Conservation (phyloP, 2,888 invertebrate genomes). For the Microctonus aethiopoides region DNA sequence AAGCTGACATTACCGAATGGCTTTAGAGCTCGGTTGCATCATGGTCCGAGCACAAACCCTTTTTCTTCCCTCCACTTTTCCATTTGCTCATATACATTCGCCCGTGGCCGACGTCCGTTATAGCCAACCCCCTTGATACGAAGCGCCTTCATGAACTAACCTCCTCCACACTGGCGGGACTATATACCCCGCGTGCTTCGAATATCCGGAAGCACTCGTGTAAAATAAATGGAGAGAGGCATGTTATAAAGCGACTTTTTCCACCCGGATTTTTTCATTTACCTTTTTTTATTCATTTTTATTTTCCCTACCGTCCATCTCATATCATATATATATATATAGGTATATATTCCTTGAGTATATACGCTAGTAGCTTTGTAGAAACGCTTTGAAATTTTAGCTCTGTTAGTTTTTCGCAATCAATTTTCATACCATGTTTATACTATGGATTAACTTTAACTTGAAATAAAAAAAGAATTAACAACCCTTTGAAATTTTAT, state of each 20-base stretch:
- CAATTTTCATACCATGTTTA: conserved; percentile 5
- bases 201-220: conserved; percentile 62
- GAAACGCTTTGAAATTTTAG: conserved; percentile 1
- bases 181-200: conserved; percentile 55
- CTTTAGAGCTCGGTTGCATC: conserved; percentile 19
- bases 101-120: conserved; percentile 7
- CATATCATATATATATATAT: not conserved
- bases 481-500: not conserved
- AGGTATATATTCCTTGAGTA: conserved; percentile 3
- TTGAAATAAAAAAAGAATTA: not conserved
- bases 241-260: conserved; percentile 26
- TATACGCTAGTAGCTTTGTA: not conserved
- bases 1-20: conserved; percentile 15
- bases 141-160: conserved; percentile 54
- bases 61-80: conserved; percentile 31
- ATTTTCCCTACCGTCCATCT: conserved; percentile 42
- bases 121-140: conserved; percentile 13
- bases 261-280: conserved; percentile 24
- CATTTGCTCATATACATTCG: conserved; percentile 27
- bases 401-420: not conserved
- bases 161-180: conserved; percentile 46
- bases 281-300: conserved; percentile 41
- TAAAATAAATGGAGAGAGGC: conserved; percentile 55
- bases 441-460: not conserved
- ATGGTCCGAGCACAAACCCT: conserved; percentile 28